Conservation (phyloP, 2,797 vertebrate genomes). For the Apodemus agrarius region DNA sequence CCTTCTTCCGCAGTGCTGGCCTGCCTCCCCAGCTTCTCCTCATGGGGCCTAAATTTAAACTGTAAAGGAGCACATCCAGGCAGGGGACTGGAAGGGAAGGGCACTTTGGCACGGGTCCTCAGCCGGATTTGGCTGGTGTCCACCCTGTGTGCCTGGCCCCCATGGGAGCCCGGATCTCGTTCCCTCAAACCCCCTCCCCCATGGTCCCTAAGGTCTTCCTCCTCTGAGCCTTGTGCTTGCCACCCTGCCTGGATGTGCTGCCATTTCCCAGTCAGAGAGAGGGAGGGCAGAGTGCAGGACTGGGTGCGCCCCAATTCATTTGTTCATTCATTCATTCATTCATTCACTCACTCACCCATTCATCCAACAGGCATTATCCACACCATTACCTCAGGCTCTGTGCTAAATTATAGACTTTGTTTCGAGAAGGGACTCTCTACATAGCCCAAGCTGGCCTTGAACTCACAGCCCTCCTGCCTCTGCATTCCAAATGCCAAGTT, state of each 20-base stretch:
- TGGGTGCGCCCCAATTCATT: background rate
- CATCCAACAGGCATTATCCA: background rate
- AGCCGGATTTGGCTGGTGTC: background rate
- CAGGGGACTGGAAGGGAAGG: background rate
- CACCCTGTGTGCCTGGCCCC: background rate
- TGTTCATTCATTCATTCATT: background rate
- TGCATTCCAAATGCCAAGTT: background rate
- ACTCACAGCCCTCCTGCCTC: background rate
- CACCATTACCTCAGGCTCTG: background rate
- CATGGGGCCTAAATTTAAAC: constrained; percentile 74
- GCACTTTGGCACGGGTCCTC: background rate
- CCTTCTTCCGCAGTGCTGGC: background rate
- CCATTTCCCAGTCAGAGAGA: constrained; percentile 12
- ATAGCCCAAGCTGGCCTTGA: background rate
- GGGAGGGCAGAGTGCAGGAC: background rate
- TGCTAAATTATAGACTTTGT: background rate
- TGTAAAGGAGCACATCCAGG: background rate
- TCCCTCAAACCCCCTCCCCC: background rate
- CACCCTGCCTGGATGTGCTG: background rate
- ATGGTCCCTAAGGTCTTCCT: background rate
- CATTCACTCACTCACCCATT: background rate
- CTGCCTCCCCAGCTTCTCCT: constrained; percentile 26
- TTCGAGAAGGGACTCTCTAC: background rate
- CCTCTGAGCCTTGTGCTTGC: background rate
- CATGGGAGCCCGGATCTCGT: background rate